Evolutionary conservation across 2,888 invertebrate genomes (phyloP).

Genomic region (Drosophila emarginata): DNA sequence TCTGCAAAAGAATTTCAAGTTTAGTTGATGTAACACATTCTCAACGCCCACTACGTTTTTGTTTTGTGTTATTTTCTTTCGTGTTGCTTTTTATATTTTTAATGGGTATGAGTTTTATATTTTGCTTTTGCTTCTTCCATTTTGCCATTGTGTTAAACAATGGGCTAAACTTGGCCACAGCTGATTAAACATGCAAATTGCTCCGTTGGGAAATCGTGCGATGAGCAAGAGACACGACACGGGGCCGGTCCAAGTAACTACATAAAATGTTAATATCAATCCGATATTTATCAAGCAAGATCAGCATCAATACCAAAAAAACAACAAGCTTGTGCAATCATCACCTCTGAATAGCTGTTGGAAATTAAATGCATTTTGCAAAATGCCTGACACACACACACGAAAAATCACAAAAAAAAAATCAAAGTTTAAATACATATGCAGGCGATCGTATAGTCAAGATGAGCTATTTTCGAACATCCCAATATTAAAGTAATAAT

Average conservation of each 20-base stretch:
- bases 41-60: conserved; percentile 55
- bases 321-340: conserved; percentile 33
- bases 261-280: conserved; percentile 63
- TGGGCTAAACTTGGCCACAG: conserved; percentile 56
- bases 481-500: not conserved
- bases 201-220: conserved; percentile 63
- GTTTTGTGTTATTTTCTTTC: conserved; percentile 24
- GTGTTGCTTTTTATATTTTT: conserved; percentile 6
- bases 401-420: not conserved
- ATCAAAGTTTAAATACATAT: not conserved
- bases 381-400: not conserved
- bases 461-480: not conserved
- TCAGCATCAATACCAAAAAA: conserved; percentile 29
- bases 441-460: not conserved
- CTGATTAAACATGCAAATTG: conserved; percentile 74
- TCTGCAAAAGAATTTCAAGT: conserved; percentile 48
- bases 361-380: conserved; percentile 12
- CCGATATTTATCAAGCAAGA: conserved; percentile 59
- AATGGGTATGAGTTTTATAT: conserved; percentile 2
- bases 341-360: conserved; percentile 33
- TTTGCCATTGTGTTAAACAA: conserved; percentile 49
- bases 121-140: conserved; percentile 12
- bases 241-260: conserved; percentile 30
- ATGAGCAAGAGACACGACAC: conserved; percentile 44
- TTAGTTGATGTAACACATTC: conserved; percentile 17